Evolutionary conservation across 2,888 invertebrate genomes (phyloP), one percentile per base, ranked within the genome.

Genomic region (Cerastis leucographa): DNA sequence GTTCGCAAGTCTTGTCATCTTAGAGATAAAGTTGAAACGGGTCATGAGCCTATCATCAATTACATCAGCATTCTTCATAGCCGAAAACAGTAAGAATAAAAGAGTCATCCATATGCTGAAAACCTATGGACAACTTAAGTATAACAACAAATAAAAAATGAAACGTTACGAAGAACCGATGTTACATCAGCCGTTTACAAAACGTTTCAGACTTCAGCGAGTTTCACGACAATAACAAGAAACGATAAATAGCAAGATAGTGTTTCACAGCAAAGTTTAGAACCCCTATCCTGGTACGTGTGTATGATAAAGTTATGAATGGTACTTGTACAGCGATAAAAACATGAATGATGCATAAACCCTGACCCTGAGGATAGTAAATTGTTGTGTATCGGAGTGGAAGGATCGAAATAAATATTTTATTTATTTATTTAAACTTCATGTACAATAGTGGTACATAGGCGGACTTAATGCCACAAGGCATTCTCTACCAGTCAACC

Each of bases 231-330:
- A 79, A 71, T 83, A 84, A 86, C 84, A 86, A 74, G 80, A 71
- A 65, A 51, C 80, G 65, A 87, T 86, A 86, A 86, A 86, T 71
- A 84, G 71, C 74, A 9, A 79, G 83, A 86, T 79, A 86, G 78
- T 77, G 83, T 85, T 65, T 65, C 76, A 69, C 68, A 17, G 67
- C 35, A 42, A 83, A 83, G 71, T 86, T 83, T 79, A 71, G 74
- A 64, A 59, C 74, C 74, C 68, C 51, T 82, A 83, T 72, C 49
- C 59, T 72, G 56, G 66, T 84, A 84, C 87, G 74, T 87, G 85
- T 84, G 29, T 80, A 66, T 71, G 81, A 84, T 87, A 84, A 80
- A 74, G 72, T 87, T 87, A 75, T 72, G 81, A 75, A 80, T 80
- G 62, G 71, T 86, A 84, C 86, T 86, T 84, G 70, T 61, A 68